These are phyloP conservation scores for Plusia festucae DNA, from an alignment of 2,888 invertebrate species.

Conservation along the genomic window DNA sequence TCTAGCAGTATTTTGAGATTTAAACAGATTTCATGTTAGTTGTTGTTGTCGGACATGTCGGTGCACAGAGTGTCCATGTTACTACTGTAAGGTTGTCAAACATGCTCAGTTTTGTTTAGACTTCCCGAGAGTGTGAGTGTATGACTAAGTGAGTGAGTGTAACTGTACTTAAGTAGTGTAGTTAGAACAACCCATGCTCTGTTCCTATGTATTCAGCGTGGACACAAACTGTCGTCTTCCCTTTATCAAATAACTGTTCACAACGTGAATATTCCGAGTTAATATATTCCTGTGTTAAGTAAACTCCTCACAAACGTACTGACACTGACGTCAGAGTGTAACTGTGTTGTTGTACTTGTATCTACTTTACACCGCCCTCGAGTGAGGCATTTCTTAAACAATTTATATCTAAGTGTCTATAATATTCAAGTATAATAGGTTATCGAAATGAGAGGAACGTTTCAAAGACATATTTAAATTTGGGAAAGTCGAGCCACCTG, in stretches of 20 bases:
- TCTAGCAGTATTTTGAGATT: constrained; percentile 12
- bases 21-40: constrained; percentile 8
- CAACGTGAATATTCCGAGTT: not conserved
- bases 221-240: not conserved
- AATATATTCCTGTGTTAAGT: not conserved
- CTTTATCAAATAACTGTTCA: not conserved
- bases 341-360: not conserved
- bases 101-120: constrained; percentile 43
- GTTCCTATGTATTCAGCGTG: not conserved
- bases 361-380: not conserved
- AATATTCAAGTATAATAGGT: constrained; percentile 5
- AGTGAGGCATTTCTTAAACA: not conserved
- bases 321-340: not conserved
- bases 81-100: constrained; percentile 15
- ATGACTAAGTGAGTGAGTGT: constrained; percentile 9
- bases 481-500: not conserved
- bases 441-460: not conserved
- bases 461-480: not conserved
- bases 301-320: not conserved
- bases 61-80: not conserved
- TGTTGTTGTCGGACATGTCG: not conserved
- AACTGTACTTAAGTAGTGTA: constrained; percentile 31
- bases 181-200: not conserved
- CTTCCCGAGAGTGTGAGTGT: constrained; percentile 2
- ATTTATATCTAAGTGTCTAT: constrained; percentile 6